phyloP scores from a whole-genome alignment of 2,113 vertebrate genomes.

The Ancistrus triradiatus region DNA sequence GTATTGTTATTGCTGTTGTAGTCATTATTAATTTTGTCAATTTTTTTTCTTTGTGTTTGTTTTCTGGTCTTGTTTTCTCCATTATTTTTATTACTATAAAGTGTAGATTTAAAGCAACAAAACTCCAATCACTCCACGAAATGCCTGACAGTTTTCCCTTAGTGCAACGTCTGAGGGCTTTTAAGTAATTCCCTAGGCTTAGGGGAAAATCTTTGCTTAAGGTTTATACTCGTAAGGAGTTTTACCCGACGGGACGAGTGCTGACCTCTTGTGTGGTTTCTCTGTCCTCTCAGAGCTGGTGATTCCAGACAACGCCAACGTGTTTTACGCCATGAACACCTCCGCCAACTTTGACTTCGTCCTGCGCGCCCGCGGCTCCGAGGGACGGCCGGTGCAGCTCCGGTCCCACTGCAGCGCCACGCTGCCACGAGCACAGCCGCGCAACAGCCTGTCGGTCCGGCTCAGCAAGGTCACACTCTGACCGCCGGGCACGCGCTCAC shows the following conservation, averaged over 20 bases:
- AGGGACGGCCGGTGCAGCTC: constrained; percentile 60
- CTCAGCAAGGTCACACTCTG: constrained; percentile 81
- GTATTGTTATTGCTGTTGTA: too few relatives aligned
- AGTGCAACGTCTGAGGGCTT: too few relatives aligned
- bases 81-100: not conserved
- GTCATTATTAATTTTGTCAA: too few relatives aligned
- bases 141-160: too few relatives aligned
- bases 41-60: too few relatives aligned
- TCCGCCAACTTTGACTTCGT: constrained; percentile 87
- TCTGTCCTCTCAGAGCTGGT: constrained; percentile 75
- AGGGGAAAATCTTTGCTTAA: too few relatives aligned
- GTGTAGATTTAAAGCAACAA: not conserved
- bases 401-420: constrained; percentile 74
- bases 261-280: too few relatives aligned
- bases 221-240: too few relatives aligned
- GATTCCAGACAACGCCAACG: constrained; percentile 84
- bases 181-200: too few relatives aligned
- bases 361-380: constrained; percentile 72
- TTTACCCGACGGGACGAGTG: too few relatives aligned
- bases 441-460: constrained; percentile 71
- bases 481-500: constrained; percentile 41
- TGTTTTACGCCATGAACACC: constrained; percentile 95
- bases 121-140: too few relatives aligned
- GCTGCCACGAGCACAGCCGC: constrained; percentile 70
- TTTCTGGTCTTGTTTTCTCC: not conserved